A percentile compares a stretch with the other conserved stretches of the same genome.
phyloP scores from a whole-genome alignment of 2,113 vertebrate genomes.

The Pipa parva region DNA sequence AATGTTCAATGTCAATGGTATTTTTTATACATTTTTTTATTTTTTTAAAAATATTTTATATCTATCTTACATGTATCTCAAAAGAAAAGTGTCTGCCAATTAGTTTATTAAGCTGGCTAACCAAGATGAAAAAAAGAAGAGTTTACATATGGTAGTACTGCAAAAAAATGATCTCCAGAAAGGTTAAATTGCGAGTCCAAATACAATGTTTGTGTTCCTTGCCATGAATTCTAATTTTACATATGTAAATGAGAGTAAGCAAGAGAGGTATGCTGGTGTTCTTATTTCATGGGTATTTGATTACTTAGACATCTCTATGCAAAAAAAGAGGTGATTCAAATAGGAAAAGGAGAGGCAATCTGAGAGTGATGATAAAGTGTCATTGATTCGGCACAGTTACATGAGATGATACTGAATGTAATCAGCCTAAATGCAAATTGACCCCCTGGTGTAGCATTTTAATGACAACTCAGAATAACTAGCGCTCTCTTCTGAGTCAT shows the following conservation, averaged over 20 bases:
- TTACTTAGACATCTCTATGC: constrained; percentile 43
- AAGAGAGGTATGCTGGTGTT: constrained; percentile 24
- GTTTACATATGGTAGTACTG: too few relatives aligned
- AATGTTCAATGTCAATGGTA: too few relatives aligned
- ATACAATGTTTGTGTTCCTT: constrained; percentile 16
- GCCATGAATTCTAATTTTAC: constrained; percentile 22
- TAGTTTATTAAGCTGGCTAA: too few relatives aligned
- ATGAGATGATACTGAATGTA: constrained; percentile 51
- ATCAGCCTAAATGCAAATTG: constrained; percentile 55
- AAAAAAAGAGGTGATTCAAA: constrained; percentile 44
- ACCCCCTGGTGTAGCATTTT: constrained; percentile 39
- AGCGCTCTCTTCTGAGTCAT: constrained; percentile 41
- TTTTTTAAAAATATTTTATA: too few relatives aligned
- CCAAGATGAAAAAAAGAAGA: too few relatives aligned
- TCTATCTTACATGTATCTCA: too few relatives aligned
- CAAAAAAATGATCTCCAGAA: too few relatives aligned
- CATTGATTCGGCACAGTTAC: constrained; percentile 46
- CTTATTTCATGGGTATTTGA: constrained; percentile 42
- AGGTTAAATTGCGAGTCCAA: constrained; percentile 22
- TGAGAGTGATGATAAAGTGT: constrained; percentile 45
- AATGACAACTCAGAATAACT: constrained; percentile 44
- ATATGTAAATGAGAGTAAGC: constrained; percentile 19
- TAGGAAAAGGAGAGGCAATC: constrained; percentile 43
- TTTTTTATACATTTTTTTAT: too few relatives aligned
- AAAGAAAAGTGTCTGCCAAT: too few relatives aligned